A percentile compares a stretch with the other conserved stretches of the same genome.
These are phyloP conservation scores for Felis chaus DNA, from an alignment of 2,113 vertebrate genomes.

Conservation along the genomic window DNA sequence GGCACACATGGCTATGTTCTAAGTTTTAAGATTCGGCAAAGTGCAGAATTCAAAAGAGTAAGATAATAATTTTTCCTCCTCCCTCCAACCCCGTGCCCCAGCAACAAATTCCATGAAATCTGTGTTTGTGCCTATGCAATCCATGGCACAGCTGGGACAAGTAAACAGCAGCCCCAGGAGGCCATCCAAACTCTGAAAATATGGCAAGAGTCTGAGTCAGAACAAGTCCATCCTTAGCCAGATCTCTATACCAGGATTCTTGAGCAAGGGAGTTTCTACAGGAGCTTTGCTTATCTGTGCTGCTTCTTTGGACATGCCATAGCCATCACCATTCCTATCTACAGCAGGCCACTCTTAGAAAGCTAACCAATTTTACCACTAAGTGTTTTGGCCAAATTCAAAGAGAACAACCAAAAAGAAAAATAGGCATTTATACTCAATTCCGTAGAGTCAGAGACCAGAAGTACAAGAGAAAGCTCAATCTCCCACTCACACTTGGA, in stretches of 20 bases:
- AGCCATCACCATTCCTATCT: background rate
- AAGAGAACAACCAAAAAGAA: conserved; percentile 1
- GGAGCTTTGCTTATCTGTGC: background rate
- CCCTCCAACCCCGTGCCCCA: background rate
- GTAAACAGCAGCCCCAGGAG: background rate
- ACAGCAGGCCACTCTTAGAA: background rate
- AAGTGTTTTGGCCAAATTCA: background rate
- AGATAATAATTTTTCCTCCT: background rate
- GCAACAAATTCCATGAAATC: background rate
- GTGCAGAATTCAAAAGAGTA: conserved; percentile 56
- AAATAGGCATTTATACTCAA: conserved; percentile 13
- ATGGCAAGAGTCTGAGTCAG: background rate
- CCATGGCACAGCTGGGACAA: background rate
- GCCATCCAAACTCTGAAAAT: background rate
- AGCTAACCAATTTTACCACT: background rate
- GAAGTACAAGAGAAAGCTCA: background rate
- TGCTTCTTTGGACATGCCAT: background rate
- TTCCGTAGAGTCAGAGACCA: background rate
- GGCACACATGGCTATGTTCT: conserved; percentile 65
- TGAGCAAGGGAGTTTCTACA: background rate
- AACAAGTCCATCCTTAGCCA: background rate
- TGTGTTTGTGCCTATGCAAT: background rate
- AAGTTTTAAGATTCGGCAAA: conserved; percentile 57
- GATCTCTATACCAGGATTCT: background rate
- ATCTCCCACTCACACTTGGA: background rate